phyloP scores from a whole-genome alignment of 2,797 vertebrate genomes.

The Sebastes steindachneri region DNA sequence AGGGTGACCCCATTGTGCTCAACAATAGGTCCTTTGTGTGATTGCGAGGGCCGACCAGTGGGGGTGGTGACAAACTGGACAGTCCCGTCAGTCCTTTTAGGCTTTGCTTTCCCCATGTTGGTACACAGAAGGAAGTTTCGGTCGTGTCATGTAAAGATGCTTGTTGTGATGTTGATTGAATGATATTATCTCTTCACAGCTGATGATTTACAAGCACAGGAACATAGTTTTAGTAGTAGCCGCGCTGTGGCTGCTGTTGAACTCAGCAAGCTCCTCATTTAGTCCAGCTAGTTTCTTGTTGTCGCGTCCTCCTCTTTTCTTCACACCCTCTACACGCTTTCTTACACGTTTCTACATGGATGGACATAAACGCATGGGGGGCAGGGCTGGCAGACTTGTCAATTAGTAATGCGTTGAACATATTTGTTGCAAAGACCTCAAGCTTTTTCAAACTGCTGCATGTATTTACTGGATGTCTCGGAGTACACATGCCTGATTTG shows the following conservation, averaged over 20 bases:
- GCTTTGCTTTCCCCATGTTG: conserved; percentile 41
- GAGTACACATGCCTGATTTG: not conserved
- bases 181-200: not conserved
- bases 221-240: not conserved
- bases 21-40: conserved; percentile 82
- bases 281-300: conserved; percentile 13
- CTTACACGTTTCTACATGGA: conserved; percentile 23
- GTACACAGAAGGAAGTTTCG: conserved; percentile 34
- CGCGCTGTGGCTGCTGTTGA: not conserved
- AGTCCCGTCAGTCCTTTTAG: conserved; percentile 57
- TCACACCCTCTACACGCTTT: conserved; percentile 18
- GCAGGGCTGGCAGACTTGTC: not conserved
- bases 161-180: not conserved
- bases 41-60: conserved; percentile 57
- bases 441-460: not conserved
- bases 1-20: conserved; percentile 82
- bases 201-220: not conserved
- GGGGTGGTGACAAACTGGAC: conserved; percentile 75
- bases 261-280: not conserved
- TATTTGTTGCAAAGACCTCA: conserved; percentile 1
- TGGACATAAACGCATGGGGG: conserved; percentile 21
- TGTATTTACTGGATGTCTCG: conserved; percentile 1
- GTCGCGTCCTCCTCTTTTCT: conserved; percentile 2
- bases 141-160: not conserved
- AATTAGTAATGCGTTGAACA: conserved; percentile 35